Evolutionary conservation across 2,797 vertebrate genomes (phyloP).

Genomic region (Lepus townsendii): DNA sequence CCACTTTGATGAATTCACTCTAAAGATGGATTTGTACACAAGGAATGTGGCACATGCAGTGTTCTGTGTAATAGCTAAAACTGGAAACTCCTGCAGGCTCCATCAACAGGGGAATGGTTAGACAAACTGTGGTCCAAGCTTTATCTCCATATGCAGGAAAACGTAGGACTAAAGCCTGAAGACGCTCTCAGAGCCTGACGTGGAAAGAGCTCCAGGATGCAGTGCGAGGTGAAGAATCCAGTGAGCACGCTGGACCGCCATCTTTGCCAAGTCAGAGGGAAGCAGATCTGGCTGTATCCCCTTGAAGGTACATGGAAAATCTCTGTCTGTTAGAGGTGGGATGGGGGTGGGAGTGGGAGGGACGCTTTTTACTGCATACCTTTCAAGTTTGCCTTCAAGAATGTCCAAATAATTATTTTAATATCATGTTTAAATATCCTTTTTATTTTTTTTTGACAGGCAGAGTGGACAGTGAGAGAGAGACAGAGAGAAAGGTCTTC

Average conservation of each 20-base stretch:
- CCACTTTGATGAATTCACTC: conserved; percentile 1
- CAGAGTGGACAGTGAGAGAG: too few species aligned
- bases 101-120: neutral
- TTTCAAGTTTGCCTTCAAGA: conserved; percentile 56
- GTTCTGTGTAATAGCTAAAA: conserved; percentile 1
- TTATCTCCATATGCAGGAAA: conserved; percentile 5
- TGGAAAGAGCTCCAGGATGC: neutral
- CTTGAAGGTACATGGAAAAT: neutral
- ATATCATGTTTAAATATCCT: neutral
- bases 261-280: neutral
- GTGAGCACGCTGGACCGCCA: neutral
- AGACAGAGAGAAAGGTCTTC: too few species aligned
- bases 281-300: neutral
- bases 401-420: conserved; percentile 35
- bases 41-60: neutral
- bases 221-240: neutral
- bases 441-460: too few species aligned
- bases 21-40: conserved; percentile 24
- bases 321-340: neutral
- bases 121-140: neutral
- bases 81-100: neutral
- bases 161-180: neutral
- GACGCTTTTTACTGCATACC: neutral
- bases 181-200: neutral
- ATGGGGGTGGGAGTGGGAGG: neutral